Conservation (phyloP, 2,797 vertebrate species). For the Rhynchonycteris naso region DNA sequence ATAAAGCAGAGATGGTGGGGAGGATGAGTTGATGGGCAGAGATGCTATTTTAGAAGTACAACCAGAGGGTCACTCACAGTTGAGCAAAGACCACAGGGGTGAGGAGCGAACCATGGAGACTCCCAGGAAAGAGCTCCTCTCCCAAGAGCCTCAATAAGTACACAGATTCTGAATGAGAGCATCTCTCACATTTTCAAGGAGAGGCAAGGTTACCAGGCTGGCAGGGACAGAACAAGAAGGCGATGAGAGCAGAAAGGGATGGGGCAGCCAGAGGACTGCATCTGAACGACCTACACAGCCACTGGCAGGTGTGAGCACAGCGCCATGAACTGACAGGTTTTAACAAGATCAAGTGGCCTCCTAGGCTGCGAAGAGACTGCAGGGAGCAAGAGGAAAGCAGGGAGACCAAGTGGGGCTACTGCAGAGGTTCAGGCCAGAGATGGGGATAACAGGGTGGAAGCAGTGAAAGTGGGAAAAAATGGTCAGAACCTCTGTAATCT, state of each 20-base stretch:
- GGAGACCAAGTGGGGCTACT: neutral
- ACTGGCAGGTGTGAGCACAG: neutral
- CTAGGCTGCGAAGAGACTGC: neutral
- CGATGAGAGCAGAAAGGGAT: neutral
- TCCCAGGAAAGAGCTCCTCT: neutral
- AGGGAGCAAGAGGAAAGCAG: neutral
- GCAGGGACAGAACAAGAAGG: neutral
- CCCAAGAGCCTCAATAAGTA: rapidly evolving
- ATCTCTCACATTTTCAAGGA: neutral
- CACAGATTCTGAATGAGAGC: neutral
- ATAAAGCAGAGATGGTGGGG: neutral
- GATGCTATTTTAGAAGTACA: neutral
- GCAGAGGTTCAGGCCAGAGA: neutral
- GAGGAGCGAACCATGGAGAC: neutral
- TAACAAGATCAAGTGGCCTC: neutral
- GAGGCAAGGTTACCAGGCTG: neutral
- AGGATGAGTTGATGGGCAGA: neutral
- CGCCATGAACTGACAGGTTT: neutral
- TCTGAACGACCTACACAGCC: too few species aligned
- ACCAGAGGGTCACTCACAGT: too few species aligned
- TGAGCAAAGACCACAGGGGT: neutral
- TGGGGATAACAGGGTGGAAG: rapidly evolving
- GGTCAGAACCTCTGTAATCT: neutral
- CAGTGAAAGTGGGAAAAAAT: neutral
- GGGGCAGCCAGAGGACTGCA: neutral